Percentiles rank a stretch among this genome's conserved stretches.
phyloP scores from a whole-genome alignment of 2,113 vertebrate genomes.

The Hassar affinis region DNA sequence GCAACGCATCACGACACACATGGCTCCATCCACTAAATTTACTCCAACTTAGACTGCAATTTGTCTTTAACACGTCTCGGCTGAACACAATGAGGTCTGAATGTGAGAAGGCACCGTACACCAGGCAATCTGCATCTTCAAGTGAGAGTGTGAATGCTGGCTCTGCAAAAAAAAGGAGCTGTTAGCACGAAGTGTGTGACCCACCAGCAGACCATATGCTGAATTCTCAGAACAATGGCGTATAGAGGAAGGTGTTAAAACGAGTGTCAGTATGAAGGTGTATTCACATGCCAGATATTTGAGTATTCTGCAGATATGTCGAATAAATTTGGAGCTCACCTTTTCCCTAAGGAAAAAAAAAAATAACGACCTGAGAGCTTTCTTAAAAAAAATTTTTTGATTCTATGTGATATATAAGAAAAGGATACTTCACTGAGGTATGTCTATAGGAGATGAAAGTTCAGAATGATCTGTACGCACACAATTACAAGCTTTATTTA shows the following conservation, averaged over 20 bases:
- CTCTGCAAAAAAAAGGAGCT: conserved; percentile 34
- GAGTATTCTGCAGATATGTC: background rate
- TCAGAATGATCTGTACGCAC: background rate
- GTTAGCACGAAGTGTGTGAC: conserved; percentile 48
- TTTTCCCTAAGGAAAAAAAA: background rate
- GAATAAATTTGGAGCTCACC: background rate
- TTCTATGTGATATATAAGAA: background rate
- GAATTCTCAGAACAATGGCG: conserved; percentile 45
- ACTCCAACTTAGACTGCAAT: conserved; percentile 12
- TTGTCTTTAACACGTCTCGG: conserved; percentile 31
- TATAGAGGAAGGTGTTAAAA: conserved; percentile 32
- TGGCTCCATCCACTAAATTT: background rate
- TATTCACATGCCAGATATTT: background rate
- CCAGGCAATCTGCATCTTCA: conserved; percentile 29
- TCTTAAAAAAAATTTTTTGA: background rate
- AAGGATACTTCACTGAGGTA: background rate
- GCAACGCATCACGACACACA: background rate
- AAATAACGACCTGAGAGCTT: background rate
- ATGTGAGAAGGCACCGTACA: conserved; percentile 34
- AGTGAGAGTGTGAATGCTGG: conserved; percentile 27
- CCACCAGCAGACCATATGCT: conserved; percentile 52
- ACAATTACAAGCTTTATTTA: background rate
- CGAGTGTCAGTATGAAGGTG: conserved; percentile 35
- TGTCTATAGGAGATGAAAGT: background rate
- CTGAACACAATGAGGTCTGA: conserved; percentile 33